A percentile compares a stretch with the other conserved stretches of the same genome.
Conservation (phyloP, 1,140 invertebrate species). For the Drosophila kurseongensis region DNA sequence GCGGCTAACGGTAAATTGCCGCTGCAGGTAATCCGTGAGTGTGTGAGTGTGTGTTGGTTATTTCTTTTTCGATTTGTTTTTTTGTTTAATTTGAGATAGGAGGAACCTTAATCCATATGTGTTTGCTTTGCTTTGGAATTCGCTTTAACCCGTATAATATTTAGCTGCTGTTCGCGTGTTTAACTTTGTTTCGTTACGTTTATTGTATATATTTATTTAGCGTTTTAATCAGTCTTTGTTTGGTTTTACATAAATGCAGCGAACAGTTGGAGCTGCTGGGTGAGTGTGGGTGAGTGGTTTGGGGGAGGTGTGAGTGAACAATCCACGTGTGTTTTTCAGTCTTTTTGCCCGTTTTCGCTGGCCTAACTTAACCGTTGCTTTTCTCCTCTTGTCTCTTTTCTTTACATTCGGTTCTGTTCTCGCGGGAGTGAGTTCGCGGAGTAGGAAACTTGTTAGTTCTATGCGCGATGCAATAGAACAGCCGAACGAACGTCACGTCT, state of each 20-base stretch:
- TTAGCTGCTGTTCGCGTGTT: slow-evolving; percentile 48
- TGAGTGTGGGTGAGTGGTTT: slow-evolving; percentile 15
- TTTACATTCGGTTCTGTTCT: slow-evolving; percentile 42
- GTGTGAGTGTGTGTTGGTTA: slow-evolving; percentile 32
- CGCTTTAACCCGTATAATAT: slow-evolving; percentile 71
- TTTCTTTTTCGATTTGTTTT: slow-evolving; percentile 11
- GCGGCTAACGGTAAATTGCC: slow-evolving; percentile 63
- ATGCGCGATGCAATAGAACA: not conserved
- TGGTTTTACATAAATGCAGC: slow-evolving; percentile 55
- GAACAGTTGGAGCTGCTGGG: slow-evolving; percentile 66
- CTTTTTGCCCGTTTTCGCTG: slow-evolving; percentile 43
- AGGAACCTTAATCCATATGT: slow-evolving; percentile 84
- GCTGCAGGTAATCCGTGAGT: slow-evolving; percentile 70
- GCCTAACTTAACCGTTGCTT: slow-evolving; percentile 48
- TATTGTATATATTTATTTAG: slow-evolving; percentile 70
- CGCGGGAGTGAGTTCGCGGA: slow-evolving; percentile 13
- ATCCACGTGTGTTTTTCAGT: slow-evolving; percentile 59
- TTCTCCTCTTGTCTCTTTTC: slow-evolving; percentile 31
- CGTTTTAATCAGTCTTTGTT: slow-evolving; percentile 77
- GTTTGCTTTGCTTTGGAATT: slow-evolving; percentile 53
- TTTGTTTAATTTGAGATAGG: slow-evolving; percentile 35
- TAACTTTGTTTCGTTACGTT: slow-evolving; percentile 57
- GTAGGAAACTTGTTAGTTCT: slow-evolving; percentile 9
- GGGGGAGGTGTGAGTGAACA: slow-evolving; percentile 31
- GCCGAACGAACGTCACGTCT: slow-evolving; percentile 2